These are phyloP conservation scores for Troglohyphantes excavatus DNA, from an alignment of 2,888 invertebrate species.

Conservation along the genomic window DNA sequence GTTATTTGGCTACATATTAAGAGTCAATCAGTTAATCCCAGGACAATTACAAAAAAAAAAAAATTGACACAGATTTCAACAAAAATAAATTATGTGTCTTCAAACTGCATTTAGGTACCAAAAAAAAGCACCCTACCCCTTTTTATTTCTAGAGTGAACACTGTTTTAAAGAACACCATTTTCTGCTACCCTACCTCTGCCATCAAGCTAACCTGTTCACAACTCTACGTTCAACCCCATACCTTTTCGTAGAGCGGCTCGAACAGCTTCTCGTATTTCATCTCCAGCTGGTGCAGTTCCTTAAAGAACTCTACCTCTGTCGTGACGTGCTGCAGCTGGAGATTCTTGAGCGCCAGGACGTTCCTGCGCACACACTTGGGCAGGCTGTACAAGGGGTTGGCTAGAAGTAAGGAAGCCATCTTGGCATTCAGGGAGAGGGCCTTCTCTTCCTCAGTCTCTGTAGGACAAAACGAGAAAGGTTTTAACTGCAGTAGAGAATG, in stretches of 20 bases:
- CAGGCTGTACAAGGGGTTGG: slow-evolving; percentile 81
- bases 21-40: too few species aligned
- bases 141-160: too few species aligned
- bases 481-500: too few species aligned
- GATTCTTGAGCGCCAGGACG: slow-evolving; percentile 91
- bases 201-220: too few species aligned
- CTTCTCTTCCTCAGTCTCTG: slow-evolving; percentile 4
- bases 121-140: not conserved
- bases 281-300: slow-evolving; percentile 95
- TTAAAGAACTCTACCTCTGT: slow-evolving; percentile 96
- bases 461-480: too few species aligned
- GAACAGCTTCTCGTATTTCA: slow-evolving; percentile 90
- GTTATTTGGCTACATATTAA: too few species aligned
- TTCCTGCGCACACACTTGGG: slow-evolving; percentile 90
- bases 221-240: slow-evolving; percentile 78
- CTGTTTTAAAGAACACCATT: too few species aligned
- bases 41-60: too few species aligned
- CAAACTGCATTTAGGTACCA: too few species aligned
- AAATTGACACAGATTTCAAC: too few species aligned
- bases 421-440: slow-evolving; percentile 29
- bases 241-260: slow-evolving; percentile 88
- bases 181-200: too few species aligned
- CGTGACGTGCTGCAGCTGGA: slow-evolving; percentile 92
- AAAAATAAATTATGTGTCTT: too few species aligned
- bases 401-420: slow-evolving; percentile 24